Percentiles rank a stretch among this genome's conserved stretches.
phyloP scores from a whole-genome alignment of 2,888 invertebrate species.

The Taenaris catops region DNA sequence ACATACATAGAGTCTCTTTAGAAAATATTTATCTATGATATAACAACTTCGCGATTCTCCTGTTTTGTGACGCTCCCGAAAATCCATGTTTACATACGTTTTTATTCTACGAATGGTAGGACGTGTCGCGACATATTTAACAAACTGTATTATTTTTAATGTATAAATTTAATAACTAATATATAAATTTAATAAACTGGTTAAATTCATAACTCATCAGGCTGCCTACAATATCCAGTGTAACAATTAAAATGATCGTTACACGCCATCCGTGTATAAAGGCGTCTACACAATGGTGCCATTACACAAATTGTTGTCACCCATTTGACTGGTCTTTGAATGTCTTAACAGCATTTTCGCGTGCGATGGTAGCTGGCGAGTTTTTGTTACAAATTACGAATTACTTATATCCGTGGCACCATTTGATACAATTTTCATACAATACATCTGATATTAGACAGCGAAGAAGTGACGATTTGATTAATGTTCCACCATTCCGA shows the following conservation, averaged over 20 bases:
- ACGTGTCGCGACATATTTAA: too few species aligned
- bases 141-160: too few species aligned
- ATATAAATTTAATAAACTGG: too few species aligned
- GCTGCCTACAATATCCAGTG: slow-evolving; percentile 38
- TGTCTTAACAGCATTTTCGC: slow-evolving; percentile 66
- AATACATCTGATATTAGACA: not conserved
- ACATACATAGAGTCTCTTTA: too few species aligned
- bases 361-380: slow-evolving; percentile 39
- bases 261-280: slow-evolving; percentile 69
- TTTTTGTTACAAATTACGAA: slow-evolving; percentile 33
- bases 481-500: too few species aligned
- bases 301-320: slow-evolving; percentile 70
- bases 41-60: too few species aligned
- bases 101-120: too few species aligned
- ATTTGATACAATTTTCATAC: not conserved
- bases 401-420: slow-evolving; percentile 27
- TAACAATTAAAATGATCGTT: slow-evolving; percentile 51
- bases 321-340: slow-evolving; percentile 41
- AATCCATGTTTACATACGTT: too few species aligned
- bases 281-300: slow-evolving; percentile 60
- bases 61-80: too few species aligned
- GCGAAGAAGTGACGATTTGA: slow-evolving; percentile 1
- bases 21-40: too few species aligned
- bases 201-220: slow-evolving; percentile 43
- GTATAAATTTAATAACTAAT: too few species aligned